Conservation (phyloP, 1,140 invertebrate genomes). For the Bombyx mori region DNA sequence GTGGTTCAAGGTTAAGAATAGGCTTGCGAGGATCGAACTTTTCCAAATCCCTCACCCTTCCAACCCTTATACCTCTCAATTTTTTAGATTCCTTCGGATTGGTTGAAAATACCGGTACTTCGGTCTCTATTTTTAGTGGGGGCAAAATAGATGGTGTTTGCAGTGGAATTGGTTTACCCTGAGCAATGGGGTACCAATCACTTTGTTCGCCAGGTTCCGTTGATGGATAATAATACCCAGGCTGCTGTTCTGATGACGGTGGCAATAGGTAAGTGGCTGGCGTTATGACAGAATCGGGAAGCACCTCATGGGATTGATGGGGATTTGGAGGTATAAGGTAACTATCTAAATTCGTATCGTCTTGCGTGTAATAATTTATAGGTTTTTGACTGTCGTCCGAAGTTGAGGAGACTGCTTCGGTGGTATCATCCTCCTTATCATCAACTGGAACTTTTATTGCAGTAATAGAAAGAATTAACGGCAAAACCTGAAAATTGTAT, state of each 20-base stretch:
- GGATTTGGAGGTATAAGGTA: slow-evolving; percentile 44
- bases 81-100: slow-evolving; percentile 15
- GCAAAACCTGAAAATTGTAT: slow-evolving; percentile 31
- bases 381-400: slow-evolving; percentile 19
- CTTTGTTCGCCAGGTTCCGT: slow-evolving; percentile 38
- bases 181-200: slow-evolving; percentile 55
- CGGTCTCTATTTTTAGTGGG: slow-evolving; percentile 4
- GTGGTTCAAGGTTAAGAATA: slow-evolving; percentile 32
- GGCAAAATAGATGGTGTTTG: neutral
- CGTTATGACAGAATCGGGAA: slow-evolving; percentile 25
- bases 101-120: slow-evolving; percentile 18
- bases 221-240: slow-evolving; percentile 32
- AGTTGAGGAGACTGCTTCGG: slow-evolving; percentile 10
- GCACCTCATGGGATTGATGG: slow-evolving; percentile 29
- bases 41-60: slow-evolving; percentile 22
- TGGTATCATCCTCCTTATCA: slow-evolving; percentile 23
- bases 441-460: slow-evolving; percentile 48
- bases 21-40: slow-evolving; percentile 21
- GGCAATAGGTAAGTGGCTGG: slow-evolving; percentile 52
- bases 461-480: slow-evolving; percentile 17
- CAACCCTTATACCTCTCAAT: slow-evolving; percentile 20
- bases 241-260: slow-evolving; percentile 32
- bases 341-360: slow-evolving; percentile 33
- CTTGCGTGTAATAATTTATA: slow-evolving; percentile 34
- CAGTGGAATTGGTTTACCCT: slow-evolving; percentile 5